These are phyloP conservation scores for Hypsibius dujardini DNA, from an alignment of 1,140 invertebrate species.

Conservation along the genomic window DNA sequence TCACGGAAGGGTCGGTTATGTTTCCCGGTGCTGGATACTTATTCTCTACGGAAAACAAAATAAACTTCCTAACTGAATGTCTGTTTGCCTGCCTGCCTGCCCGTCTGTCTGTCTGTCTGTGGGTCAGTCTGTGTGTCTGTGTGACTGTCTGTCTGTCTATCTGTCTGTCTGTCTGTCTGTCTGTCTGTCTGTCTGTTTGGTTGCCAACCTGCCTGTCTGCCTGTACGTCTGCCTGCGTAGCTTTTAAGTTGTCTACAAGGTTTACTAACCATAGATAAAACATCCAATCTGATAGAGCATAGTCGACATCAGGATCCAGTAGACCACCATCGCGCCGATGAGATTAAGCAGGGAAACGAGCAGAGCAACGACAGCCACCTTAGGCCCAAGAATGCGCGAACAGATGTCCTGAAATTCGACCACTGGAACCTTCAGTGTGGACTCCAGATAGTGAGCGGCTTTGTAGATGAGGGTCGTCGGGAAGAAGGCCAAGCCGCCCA, in stretches of 20 bases:
- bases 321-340: slow-evolving; percentile 69
- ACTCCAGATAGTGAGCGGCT: slow-evolving; percentile 9
- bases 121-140: neutral
- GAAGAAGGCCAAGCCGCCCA: slow-evolving; percentile 37
- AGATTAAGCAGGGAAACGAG: slow-evolving; percentile 62
- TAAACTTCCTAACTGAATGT: neutral
- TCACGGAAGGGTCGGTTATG: neutral
- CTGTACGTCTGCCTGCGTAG: neutral
- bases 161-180: neutral
- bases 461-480: slow-evolving; percentile 16
- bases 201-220: neutral
- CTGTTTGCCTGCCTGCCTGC: neutral
- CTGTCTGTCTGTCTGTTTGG: neutral
- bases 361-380: slow-evolving; percentile 34
- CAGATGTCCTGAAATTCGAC: slow-evolving; percentile 17
- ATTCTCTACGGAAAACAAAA: neutral
- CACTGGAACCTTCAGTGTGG: neutral
- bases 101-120: neutral
- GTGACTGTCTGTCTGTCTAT: neutral
- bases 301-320: slow-evolving; percentile 83
- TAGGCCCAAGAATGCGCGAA: neutral
- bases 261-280: slow-evolving; percentile 46
- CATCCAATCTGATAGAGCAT: slow-evolving; percentile 69
- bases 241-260: neutral
- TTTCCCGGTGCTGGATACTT: neutral